These are phyloP conservation scores for Haliclona indistincta DNA, from an alignment of 37 sponge, comb jelly and placozoan species.

Conservation along the genomic window DNA sequence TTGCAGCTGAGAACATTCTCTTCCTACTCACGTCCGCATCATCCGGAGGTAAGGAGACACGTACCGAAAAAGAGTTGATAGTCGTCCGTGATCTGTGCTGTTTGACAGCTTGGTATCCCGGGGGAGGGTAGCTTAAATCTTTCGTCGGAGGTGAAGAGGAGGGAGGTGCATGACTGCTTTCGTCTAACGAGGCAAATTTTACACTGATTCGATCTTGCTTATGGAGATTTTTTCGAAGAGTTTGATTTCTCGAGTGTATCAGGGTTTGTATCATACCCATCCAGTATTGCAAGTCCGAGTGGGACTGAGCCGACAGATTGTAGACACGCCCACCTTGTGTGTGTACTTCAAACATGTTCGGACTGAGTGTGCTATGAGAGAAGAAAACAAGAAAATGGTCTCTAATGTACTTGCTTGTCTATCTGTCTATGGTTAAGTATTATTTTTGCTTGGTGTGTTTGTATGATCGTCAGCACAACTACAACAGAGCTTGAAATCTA, in stretches of 20 bases:
- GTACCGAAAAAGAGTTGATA: neutral
- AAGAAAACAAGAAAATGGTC: neutral
- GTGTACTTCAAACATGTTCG: slow-evolving; percentile 66
- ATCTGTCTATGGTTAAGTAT: too few relatives aligned
- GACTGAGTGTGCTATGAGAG: slow-evolving; percentile 6
- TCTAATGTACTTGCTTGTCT: neutral
- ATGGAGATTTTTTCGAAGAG: neutral
- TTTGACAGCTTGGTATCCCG: neutral
- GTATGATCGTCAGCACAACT: too few relatives aligned
- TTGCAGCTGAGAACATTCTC: neutral
- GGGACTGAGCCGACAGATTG: slow-evolving; percentile 46
- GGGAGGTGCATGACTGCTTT: neutral
- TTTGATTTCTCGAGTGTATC: slow-evolving; percentile 23
- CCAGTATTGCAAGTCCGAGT: slow-evolving; percentile 88
- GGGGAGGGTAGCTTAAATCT: neutral
- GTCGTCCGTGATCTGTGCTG: neutral
- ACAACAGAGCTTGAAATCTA: too few relatives aligned
- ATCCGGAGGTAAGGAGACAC: neutral
- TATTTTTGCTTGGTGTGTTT: too few relatives aligned
- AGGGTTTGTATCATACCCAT: slow-evolving; percentile 79
- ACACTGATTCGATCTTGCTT: neutral
- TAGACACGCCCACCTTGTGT: slow-evolving; percentile 37
- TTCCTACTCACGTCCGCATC: neutral
- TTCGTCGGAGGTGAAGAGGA: neutral
- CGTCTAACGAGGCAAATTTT: neutral